Conservation (phyloP, 2,888 invertebrate genomes). For the Caenorhabditis uteleia region DNA sequence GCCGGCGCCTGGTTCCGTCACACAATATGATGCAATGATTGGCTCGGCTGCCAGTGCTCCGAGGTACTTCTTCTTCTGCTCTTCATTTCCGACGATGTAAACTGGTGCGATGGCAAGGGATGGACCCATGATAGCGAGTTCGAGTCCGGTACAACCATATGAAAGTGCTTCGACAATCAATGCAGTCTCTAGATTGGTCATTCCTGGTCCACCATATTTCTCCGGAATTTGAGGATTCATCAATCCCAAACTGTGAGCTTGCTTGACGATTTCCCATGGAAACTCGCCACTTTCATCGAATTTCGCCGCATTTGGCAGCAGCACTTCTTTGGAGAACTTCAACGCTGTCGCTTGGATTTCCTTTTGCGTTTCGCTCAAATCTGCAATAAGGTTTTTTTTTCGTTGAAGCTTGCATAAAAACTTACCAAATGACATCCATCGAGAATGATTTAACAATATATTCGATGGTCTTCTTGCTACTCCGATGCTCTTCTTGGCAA, state of each 20-base stretch:
- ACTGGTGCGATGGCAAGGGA: slow-evolving; percentile 83
- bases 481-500: too few species aligned
- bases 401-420: neutral
- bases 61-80: slow-evolving; percentile 91
- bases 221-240: slow-evolving; percentile 85
- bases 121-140: slow-evolving; percentile 82
- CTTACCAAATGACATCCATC: slow-evolving; percentile 45
- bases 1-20: slow-evolving; percentile 93
- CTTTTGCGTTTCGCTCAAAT: slow-evolving; percentile 70
- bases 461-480: too few species aligned
- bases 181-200: slow-evolving; percentile 74
- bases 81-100: slow-evolving; percentile 82
- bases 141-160: slow-evolving; percentile 89
- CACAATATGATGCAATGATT: slow-evolving; percentile 87
- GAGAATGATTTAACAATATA: too few species aligned
- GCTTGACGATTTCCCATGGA: slow-evolving; percentile 92
- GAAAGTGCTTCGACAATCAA: slow-evolving; percentile 86
- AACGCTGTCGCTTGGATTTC: slow-evolving; percentile 83
- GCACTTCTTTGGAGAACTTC: slow-evolving; percentile 83
- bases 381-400: too few species aligned
- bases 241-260: slow-evolving; percentile 84
- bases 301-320: slow-evolving; percentile 83
- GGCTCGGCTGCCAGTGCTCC: slow-evolving; percentile 85
- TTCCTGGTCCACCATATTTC: slow-evolving; percentile 77
- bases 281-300: slow-evolving; percentile 85